Evolutionary conservation across 1,140 invertebrate genomes (phyloP).

Genomic region (Philopotamus ludificatus): DNA sequence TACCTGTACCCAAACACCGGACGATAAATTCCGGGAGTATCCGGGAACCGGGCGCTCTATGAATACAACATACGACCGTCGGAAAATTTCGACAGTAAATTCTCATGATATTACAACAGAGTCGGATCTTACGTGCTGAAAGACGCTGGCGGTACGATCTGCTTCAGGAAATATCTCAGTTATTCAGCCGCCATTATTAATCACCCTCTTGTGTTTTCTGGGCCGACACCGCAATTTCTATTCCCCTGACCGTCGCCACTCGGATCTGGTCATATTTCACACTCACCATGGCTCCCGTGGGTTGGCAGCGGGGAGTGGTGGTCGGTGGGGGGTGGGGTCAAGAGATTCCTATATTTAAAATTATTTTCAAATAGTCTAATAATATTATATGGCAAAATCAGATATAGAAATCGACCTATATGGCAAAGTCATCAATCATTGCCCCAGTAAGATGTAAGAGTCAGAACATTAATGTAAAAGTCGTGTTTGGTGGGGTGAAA

Average conservation of each 20-base stretch:
- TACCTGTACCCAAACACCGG: no score
- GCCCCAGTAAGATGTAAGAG: no score
- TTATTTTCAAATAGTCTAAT: no score
- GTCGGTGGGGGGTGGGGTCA: conserved; percentile 9
- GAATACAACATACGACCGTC: neutral
- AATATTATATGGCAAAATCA: no score
- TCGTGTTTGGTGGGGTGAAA: no score
- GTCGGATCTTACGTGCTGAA: conserved; percentile 8
- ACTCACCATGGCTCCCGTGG: neutral
- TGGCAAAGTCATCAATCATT: no score
- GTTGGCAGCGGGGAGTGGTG: neutral
- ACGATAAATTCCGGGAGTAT: no score
- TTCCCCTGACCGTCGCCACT: conserved; percentile 1
- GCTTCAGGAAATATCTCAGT: neutral
- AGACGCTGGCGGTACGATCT: neutral
- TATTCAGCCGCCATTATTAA: conserved; percentile 20
- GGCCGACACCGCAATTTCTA: conserved; percentile 11
- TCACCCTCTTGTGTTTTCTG: conserved; percentile 12
- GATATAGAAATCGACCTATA: no score
- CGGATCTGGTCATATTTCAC: conserved; percentile 24
- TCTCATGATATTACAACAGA: neutral
- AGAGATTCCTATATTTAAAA: no score
- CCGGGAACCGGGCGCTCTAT: no score
- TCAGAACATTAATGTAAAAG: no score
- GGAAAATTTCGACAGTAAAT: neutral